Evolutionary conservation across 1,140 invertebrate genomes (phyloP).

Genomic region (Drosophila parabipectinata): DNA sequence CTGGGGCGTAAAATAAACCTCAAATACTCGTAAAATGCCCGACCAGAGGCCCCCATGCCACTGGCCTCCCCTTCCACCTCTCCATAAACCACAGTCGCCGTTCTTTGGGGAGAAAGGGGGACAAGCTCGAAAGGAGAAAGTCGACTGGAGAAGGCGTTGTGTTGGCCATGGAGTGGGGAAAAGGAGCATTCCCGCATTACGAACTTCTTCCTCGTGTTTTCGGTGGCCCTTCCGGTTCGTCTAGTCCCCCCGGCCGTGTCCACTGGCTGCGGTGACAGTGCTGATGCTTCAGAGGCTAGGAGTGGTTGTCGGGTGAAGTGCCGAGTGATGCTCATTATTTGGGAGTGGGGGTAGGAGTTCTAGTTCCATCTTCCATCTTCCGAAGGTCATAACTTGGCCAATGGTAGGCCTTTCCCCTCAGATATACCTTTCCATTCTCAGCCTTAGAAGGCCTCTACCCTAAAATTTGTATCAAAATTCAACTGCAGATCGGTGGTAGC

Average conservation of each 20-base stretch:
- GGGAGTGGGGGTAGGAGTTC: too few relatives aligned
- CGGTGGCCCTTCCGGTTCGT: conserved; percentile 11
- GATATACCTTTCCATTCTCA: too few relatives aligned
- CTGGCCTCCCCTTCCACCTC: too few relatives aligned
- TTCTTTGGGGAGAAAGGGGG: conserved; percentile 1
- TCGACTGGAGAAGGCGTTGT: background rate
- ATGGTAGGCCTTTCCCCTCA: too few relatives aligned
- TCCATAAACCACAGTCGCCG: conserved; percentile 17
- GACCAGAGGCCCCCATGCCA: conserved; percentile 11
- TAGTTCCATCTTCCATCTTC: too few relatives aligned
- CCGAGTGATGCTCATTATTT: too few relatives aligned
- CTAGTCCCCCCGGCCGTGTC: conserved; percentile 11
- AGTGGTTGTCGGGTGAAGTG: too few relatives aligned
- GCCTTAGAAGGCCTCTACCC: too few relatives aligned
- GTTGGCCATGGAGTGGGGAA: background rate
- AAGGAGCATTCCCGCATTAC: background rate
- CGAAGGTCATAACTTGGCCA: too few relatives aligned
- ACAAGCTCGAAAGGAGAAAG: background rate
- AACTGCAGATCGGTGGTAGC: too few relatives aligned
- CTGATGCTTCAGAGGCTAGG: background rate
- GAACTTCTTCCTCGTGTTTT: conserved; percentile 9
- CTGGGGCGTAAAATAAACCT: conserved; percentile 78
- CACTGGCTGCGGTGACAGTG: background rate
- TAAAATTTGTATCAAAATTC: too few relatives aligned
- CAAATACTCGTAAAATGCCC: conserved; percentile 75